Evolutionary conservation across 2,797 vertebrate genomes (phyloP), one percentile per base, ranked within the genome.

Genomic region (Smutsia temminckii): DNA sequence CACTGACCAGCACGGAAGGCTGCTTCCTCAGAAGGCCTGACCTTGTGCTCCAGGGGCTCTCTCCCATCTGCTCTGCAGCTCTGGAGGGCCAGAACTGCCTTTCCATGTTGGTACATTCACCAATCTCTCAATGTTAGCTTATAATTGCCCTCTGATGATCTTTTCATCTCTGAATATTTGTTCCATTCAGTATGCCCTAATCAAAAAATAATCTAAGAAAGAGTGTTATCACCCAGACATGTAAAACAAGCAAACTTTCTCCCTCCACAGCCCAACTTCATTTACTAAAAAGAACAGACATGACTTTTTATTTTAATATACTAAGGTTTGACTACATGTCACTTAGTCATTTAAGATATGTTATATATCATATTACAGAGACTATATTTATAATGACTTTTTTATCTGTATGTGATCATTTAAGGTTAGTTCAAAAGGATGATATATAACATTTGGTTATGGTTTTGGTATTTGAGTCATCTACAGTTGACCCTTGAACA

Each of bases 211-310:
- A 96, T 90, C 96, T 96, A 85, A 96, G 81, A 97, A 83, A 18
- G 8, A 97, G 23, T 80, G 34, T 75, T 88, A 95, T 94, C 72
- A 93, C 34, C 55, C 61, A 96, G 85, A 66, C 51, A 89, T 78
- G 46, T 97, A 74, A 42, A 97, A 95, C 37, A 93, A 85, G 42
- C 17, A 92, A 97, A 93, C 80, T 53, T 75, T 71, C 79, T 71
- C 79, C 96, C 97, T 96, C 77, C 78, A 94, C 29, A 96, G 89
- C 86, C 95, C 89, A 97, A 95, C 71, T 96, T 97, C 94, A 95
- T 92, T 96, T 74, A 93, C 85, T 88, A 92, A 95, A 98, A 42
- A 97, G 68, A 93, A 95, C 9, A 97, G 94, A 96, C 71, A 94
- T 72, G 59, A 91, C 34, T 69, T 94, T 85, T 34, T 53, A 61